Percentiles rank a stretch among this genome's conserved stretches.
Evolutionary conservation across 64 coral and sea anemone species (phyloP).

Genomic region (Montipora capricornis): DNA sequence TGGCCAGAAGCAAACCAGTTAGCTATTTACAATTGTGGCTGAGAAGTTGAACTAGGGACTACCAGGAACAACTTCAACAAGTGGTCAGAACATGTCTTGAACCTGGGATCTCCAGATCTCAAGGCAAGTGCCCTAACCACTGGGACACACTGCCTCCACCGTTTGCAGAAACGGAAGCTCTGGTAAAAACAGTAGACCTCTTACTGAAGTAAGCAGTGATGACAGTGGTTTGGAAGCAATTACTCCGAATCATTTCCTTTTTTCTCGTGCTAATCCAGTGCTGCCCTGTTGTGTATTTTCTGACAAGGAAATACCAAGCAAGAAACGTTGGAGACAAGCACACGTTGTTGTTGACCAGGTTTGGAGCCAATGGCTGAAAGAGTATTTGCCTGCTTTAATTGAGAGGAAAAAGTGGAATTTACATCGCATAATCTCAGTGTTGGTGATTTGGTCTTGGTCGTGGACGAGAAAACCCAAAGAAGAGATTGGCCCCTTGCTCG

Average conservation of each 20-base stretch:
- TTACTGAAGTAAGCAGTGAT: neutral
- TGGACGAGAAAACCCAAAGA: no score
- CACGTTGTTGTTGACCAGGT: neutral
- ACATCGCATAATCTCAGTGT: neutral
- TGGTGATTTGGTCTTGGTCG: constrained; percentile 23
- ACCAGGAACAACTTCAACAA: no score
- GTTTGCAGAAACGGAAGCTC: constrained; percentile 10
- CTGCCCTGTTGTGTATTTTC: constrained; percentile 3
- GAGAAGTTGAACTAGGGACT: no score
- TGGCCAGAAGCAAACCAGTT: no score
- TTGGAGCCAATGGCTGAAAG: constrained; percentile 5
- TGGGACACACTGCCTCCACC: no score
- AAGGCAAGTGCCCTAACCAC: no score
- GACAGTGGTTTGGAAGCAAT: neutral
- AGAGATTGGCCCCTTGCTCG: no score
- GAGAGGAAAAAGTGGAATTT: constrained; percentile 1
- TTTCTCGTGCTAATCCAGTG: neutral
- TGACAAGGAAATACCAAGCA: neutral
- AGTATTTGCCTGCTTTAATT: constrained; percentile 13
- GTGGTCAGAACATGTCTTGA: no score
- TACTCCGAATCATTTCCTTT: constrained; percentile 45
- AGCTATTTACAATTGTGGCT: no score
- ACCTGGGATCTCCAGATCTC: no score
- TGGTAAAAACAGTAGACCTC: constrained; percentile 24
- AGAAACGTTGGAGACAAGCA: constrained; percentile 37